Conservation (phyloP, 2,797 vertebrate species). For the Acipenser transmontanus region DNA sequence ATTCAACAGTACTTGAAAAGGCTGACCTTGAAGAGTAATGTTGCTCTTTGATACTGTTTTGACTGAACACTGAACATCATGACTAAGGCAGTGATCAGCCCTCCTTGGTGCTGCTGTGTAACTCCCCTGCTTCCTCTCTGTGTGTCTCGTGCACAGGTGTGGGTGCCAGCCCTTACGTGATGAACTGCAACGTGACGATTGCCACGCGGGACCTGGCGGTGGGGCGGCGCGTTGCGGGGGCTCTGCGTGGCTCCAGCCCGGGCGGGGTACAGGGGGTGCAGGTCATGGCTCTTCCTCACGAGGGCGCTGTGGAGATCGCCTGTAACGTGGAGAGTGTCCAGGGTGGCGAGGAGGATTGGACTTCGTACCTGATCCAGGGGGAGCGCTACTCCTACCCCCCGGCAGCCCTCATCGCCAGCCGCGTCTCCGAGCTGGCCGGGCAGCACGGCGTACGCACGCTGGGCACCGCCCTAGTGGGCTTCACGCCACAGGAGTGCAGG, state of each 20-base stretch:
- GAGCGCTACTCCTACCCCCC: slow-evolving; percentile 49
- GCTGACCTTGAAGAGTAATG: no score
- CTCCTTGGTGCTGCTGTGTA: neutral
- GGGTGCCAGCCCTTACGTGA: slow-evolving; percentile 58
- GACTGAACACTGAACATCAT: neutral
- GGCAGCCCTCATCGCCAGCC: slow-evolving; percentile 45
- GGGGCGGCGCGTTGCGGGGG: slow-evolving; percentile 46
- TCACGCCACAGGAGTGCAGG: slow-evolving; percentile 57
- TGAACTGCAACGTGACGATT: slow-evolving; percentile 69
- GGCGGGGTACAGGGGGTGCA: slow-evolving; percentile 60
- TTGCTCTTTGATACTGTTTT: neutral
- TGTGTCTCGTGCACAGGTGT: slow-evolving; percentile 40
- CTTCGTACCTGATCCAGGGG: slow-evolving; percentile 38
- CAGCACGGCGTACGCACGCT: slow-evolving; percentile 36
- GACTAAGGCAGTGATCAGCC: no score
- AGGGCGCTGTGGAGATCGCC: slow-evolving; percentile 57
- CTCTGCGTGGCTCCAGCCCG: slow-evolving; percentile 45
- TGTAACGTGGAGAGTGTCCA: slow-evolving; percentile 63
- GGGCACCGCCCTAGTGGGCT: slow-evolving; percentile 56
- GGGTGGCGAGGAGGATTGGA: slow-evolving; percentile 34
- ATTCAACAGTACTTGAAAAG: no score
- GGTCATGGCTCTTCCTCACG: slow-evolving; percentile 57
- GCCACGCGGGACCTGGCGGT: slow-evolving; percentile 52
- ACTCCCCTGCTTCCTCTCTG: neutral
- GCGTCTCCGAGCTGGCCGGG: slow-evolving; percentile 50